Evolutionary conservation across 2,888 invertebrate species (phyloP).

Genomic region (Tenodera sinensis): DNA sequence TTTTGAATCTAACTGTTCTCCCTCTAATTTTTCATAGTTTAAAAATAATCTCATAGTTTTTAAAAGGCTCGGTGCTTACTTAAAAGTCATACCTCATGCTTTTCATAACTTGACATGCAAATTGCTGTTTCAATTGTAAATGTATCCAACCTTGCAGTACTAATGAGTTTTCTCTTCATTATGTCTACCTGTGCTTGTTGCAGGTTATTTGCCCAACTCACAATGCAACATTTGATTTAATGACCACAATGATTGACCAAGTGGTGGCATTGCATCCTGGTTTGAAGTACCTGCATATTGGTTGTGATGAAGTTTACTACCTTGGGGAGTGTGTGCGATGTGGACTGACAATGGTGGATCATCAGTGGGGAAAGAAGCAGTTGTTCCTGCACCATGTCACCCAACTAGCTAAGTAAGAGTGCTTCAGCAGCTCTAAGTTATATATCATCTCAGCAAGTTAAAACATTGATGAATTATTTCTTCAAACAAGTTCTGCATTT

Average conservation of each 20-base stretch:
- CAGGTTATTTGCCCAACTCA: slow-evolving; percentile 69
- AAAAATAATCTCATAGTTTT: too few species aligned
- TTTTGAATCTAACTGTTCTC: too few species aligned
- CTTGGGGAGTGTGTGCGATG: slow-evolving; percentile 62
- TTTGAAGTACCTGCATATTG: slow-evolving; percentile 63
- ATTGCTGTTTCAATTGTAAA: too few species aligned
- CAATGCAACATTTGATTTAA: slow-evolving; percentile 51
- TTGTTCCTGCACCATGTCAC: slow-evolving; percentile 62
- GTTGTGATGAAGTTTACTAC: slow-evolving; percentile 78
- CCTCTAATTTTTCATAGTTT: too few species aligned
- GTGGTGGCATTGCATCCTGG: slow-evolving; percentile 56
- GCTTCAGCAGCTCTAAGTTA: background rate
- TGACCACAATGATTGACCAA: slow-evolving; percentile 70
- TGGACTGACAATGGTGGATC: slow-evolving; percentile 34
- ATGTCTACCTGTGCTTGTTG: slow-evolving; percentile 30
- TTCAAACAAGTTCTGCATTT: background rate
- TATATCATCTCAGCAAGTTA: too few species aligned
- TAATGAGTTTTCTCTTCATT: too few species aligned
- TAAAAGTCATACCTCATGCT: too few species aligned
- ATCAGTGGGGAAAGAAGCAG: slow-evolving; percentile 50
- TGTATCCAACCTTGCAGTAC: too few species aligned
- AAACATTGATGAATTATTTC: too few species aligned
- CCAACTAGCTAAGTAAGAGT: slow-evolving; percentile 46
- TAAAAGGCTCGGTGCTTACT: too few species aligned
- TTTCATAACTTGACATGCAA: too few species aligned